Base-by-base conservation (phyloP, 2,888 invertebrate genomes). In the Cantharis rustica region DNA sequence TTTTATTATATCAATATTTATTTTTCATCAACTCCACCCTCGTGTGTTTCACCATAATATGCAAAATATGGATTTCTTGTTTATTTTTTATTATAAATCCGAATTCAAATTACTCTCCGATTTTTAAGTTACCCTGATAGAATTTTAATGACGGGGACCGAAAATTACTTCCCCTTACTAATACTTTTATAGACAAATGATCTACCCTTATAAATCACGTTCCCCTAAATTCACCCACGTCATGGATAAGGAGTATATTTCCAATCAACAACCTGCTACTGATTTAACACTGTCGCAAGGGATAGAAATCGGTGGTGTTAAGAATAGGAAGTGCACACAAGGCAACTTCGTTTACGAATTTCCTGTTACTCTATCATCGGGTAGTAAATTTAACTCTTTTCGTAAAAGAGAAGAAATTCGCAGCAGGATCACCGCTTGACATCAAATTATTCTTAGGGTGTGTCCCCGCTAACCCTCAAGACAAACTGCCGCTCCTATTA, bases 401-500 rank as follows among this genome's bases (percentile, higher is more conserved):
- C 27, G 23, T 68, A 62, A 13, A 15, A 61, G 72, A 75, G 71
- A 79, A 73, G 79, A 81, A 76, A 77, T 75, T 70, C 78, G 73
- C 75, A 77, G 77, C 75, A 79, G 80, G 80, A 81, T 78, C 80
- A 72, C 74, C 71, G 79, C 75, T 73, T 72, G 66, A 63, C 66
- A 27, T 68, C 64, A 68, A 72, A 72, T 72, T 72, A 72, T 72
- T 63, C 63, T 62, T 71, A 27, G 71, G 26, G 63, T 71, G 71
- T 17, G 27, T 62, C 63, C 27, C 68, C 26, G 17, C n/a, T 66
- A 66, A 61, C 27, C 31, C 70, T 74, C 68, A 47, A 72, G 75
- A 75, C 72, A 75, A 75, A 75, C 72, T 72, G 72, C 75, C 69
- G 47, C 26, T 17, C 61, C 71, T 71, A 71, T 75, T 75, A 75